Conservation (phyloP, 2,113 vertebrate genomes). For the Pithys albifrons region DNA sequence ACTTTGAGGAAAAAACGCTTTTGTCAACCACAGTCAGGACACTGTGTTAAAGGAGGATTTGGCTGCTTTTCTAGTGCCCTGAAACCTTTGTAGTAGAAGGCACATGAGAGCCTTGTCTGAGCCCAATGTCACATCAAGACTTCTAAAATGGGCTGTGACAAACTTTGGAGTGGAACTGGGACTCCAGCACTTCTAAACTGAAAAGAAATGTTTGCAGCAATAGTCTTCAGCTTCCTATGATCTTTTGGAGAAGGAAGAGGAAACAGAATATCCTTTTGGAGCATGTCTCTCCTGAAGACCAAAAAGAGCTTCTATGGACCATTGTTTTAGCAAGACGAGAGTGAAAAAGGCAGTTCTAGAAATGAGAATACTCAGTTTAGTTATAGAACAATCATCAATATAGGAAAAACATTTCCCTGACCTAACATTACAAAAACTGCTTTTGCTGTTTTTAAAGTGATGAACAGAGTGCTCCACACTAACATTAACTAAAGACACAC, state of each 20-base stretch:
- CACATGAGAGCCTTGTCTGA: background rate
- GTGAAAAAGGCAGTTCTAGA: background rate
- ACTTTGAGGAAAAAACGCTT: constrained; percentile 30
- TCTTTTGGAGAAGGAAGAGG: background rate
- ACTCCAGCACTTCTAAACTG: background rate
- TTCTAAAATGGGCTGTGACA: background rate
- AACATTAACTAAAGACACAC: background rate
- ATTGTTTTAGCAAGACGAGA: background rate
- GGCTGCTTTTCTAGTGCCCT: constrained; percentile 3
- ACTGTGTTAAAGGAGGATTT: constrained; percentile 12
- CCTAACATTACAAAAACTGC: background rate
- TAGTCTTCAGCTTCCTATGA: background rate
- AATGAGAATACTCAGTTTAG: background rate
- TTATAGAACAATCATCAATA: background rate
- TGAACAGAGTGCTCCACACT: background rate
- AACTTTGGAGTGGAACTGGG: background rate
- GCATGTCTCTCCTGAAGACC: background rate
- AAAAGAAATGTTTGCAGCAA: background rate
- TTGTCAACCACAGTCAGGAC: background rate
- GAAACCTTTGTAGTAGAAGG: background rate
- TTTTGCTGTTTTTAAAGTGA: background rate
- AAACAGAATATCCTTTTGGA: background rate
- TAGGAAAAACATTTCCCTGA: background rate
- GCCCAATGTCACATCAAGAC: background rate
- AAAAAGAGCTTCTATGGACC: background rate